Percentiles rank a stretch among this genome's conserved stretches.
phyloP scores from a whole-genome alignment of 2,888 invertebrate genomes.

The Criorhina ranunculi region DNA sequence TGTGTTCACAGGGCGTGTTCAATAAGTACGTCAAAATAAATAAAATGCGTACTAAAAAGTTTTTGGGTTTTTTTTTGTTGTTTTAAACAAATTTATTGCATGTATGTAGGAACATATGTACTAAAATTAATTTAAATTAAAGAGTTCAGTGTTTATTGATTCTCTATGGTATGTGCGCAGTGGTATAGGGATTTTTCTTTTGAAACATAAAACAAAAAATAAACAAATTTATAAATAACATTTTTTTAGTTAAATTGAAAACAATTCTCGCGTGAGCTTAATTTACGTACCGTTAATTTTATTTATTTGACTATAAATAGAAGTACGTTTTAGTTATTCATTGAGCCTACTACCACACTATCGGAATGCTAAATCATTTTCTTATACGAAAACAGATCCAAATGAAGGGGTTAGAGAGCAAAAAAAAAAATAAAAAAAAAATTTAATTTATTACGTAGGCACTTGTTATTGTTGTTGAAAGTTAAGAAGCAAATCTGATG shows the following conservation, averaged over 20 bases:
- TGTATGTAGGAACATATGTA: no score
- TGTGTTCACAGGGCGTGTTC: not conserved
- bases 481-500: not conserved
- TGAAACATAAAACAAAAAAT: no score
- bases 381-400: slow-evolving; percentile 7
- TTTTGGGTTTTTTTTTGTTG: not conserved
- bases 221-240: slow-evolving; percentile 44
- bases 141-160: slow-evolving; percentile 6
- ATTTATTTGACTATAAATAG: slow-evolving; percentile 16
- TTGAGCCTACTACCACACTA: slow-evolving; percentile 5
- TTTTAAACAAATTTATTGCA: slow-evolving; percentile 8
- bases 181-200: slow-evolving; percentile 1
- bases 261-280: slow-evolving; percentile 1
- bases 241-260: not conserved
- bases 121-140: slow-evolving; percentile 8
- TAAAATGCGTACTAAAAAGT: not conserved
- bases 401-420: slow-evolving; percentile 34
- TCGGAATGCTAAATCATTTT: not conserved
- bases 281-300: slow-evolving; percentile 17
- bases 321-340: slow-evolving; percentile 10
- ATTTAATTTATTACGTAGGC: not conserved
- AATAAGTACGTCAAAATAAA: not conserved
- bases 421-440: slow-evolving; percentile 11
- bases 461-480: not conserved
- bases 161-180: slow-evolving; percentile 30